These are phyloP conservation scores for Charanyca ferruginea DNA, from an alignment of 2,888 invertebrate genomes.

Conservation along the genomic window DNA sequence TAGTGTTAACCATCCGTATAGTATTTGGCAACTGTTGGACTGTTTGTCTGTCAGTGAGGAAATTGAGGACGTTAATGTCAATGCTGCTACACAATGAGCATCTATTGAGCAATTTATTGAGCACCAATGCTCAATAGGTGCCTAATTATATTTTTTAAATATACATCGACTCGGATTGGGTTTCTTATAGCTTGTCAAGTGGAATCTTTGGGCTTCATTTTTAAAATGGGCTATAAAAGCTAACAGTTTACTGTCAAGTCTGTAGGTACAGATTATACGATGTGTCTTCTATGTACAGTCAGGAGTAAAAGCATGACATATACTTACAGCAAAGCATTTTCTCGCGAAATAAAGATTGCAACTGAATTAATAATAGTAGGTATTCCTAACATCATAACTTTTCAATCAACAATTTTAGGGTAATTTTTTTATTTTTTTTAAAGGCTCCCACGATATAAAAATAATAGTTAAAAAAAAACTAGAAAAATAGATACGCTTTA, in stretches of 20 bases:
- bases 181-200: constrained; percentile 1
- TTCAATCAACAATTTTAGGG: too few relatives aligned
- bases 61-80: constrained; percentile 49
- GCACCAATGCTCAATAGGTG: constrained; percentile 27
- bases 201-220: not conserved
- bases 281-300: not conserved
- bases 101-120: not conserved
- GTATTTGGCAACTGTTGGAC: constrained; percentile 53
- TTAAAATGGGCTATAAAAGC: not conserved
- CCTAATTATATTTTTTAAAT: constrained; percentile 49
- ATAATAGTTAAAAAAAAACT: too few relatives aligned
- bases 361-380: too few relatives aligned
- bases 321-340: too few relatives aligned
- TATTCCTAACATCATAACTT: too few relatives aligned
- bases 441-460: too few relatives aligned
- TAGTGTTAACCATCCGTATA: constrained; percentile 54
- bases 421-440: too few relatives aligned
- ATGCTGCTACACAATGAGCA: constrained; percentile 36
- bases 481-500: too few relatives aligned
- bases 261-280: not conserved
- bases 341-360: too few relatives aligned
- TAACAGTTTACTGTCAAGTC: not conserved
- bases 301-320: too few relatives aligned
- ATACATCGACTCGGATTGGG: constrained; percentile 31
- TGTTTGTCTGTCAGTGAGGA: constrained; percentile 54